Evolutionary conservation across 2,888 invertebrate species (phyloP), one percentile per base, ranked within the genome.

Genomic region (Lasioglossum malachurum): DNA sequence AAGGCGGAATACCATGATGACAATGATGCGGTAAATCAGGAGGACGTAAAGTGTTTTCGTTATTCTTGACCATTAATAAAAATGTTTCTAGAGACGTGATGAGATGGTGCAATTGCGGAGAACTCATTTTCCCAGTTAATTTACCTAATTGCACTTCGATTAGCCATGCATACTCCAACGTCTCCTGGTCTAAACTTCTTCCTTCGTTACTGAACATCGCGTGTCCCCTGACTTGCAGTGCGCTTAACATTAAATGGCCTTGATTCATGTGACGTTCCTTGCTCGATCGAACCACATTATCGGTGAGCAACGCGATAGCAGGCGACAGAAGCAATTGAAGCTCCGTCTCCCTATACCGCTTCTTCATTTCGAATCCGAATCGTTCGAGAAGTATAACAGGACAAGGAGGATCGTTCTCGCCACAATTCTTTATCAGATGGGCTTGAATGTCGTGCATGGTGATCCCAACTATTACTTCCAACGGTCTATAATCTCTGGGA

Each of bases 321-420:
- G 99, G 99, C 90, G 99, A 99, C 0, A 98, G 96, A 8, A 98
- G 95, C 0, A 99, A 96, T 94, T 99, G 99, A 12, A 99, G 96
- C 92, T 98, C 97, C 0, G 99, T 99, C 95, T 99, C 99, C 86
- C 97, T 97, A 95, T 98, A 99, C 35, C 97, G 97, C 95, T 99
- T 99, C 94, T 98, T 98, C 98, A 99, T 98, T 96, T 99, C 99
- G 95, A 99, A 99, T 2, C 98, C 99, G 89, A 99, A 97, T 88
- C 99, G 96, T 95, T 99, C 99, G 72, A 98, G 97, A 35, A 98
- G 95, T 85, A 98, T 97, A 10, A 98, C 97, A 0, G 99, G 99
- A 95, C 99, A 99, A 0, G 99, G 98, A 0, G 98, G 98, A 95
- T 99, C 99, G 91, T 97, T 97, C 87, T 98, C 98, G 91, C 97